Percentiles rank a stretch among this genome's conserved stretches.
These are phyloP conservation scores for Meloe dianella DNA, from an alignment of 2,888 invertebrate genomes.

Conservation along the genomic window DNA sequence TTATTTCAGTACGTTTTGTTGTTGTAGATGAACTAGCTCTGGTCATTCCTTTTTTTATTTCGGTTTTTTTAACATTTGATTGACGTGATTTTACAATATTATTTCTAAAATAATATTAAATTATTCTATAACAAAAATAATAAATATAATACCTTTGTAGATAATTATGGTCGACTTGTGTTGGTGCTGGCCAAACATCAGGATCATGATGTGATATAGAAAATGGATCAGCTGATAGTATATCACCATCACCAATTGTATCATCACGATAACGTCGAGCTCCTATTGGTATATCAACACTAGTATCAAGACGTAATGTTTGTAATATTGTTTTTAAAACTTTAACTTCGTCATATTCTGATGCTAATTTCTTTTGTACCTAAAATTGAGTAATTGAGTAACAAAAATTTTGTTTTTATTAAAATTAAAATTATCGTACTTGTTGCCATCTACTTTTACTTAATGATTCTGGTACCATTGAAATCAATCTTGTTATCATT, in stretches of 20 bases:
- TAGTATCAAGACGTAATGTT: conserved; percentile 75
- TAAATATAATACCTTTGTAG: conserved; percentile 53
- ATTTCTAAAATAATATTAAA: conserved; percentile 34
- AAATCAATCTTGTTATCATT: conserved; percentile 85
- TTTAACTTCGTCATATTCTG: conserved; percentile 91
- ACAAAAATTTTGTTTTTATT: conserved; percentile 5
- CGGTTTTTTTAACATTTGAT: conserved; percentile 45
- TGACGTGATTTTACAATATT: conserved; percentile 51
- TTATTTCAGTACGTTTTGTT: conserved; percentile 47
- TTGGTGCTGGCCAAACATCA: conserved; percentile 87
- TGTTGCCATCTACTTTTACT: conserved; percentile 89
- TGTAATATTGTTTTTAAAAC: conserved; percentile 77
- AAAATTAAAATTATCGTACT: conserved; percentile 59
- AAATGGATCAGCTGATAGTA: conserved; percentile 70
- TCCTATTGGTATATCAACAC: conserved; percentile 61
- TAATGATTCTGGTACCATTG: conserved; percentile 78
- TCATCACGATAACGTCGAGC: conserved; percentile 59
- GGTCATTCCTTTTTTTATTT: conserved; percentile 54
- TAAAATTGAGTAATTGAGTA: conserved; percentile 52
- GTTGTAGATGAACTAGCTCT: conserved; percentile 56
- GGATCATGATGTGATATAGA: conserved; percentile 75
- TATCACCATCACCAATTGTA: conserved; percentile 69
- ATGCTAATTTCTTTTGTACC: conserved; percentile 87
- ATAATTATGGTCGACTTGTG: conserved; percentile 74
- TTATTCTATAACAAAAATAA: neutral